phyloP scores from a whole-genome alignment of 2,113 vertebrate genomes.

The Saimiri boliviensis region DNA sequence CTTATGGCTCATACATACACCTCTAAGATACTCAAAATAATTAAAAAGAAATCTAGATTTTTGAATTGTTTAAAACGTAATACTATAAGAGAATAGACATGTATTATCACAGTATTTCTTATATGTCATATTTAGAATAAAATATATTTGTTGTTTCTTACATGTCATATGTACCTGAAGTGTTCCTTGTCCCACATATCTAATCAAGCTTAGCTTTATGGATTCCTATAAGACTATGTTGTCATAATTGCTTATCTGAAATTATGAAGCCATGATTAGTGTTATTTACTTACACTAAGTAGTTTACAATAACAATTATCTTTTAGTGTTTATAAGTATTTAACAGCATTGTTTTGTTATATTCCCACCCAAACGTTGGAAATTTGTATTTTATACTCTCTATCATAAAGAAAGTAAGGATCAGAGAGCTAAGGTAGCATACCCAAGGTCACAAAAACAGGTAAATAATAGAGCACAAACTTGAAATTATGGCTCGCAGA shows the following conservation, averaged over 20 bases:
- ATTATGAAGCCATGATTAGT: not conserved
- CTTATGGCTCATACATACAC: not conserved
- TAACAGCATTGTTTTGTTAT: not conserved
- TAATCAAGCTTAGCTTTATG: not conserved
- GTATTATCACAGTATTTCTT: not conserved
- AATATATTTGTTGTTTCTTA: not conserved
- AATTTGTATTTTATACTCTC: not conserved
- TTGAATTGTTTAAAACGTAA: not conserved
- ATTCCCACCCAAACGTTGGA: not conserved
- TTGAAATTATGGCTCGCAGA: not conserved
- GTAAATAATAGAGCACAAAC: not conserved
- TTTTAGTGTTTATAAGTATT: not conserved
- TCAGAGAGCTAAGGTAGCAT: not conserved
- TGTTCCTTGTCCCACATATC: not conserved
- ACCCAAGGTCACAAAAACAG: not conserved
- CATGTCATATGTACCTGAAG: fast-evolving
- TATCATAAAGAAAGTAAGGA: not conserved
- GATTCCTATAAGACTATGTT: not conserved
- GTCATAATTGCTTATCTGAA: not conserved
- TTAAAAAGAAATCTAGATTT: not conserved
- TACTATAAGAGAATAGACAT: not conserved
- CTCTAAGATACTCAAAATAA: not conserved
- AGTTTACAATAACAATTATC: not conserved
- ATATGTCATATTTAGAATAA: not conserved
- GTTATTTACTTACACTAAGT: not conserved